Percentiles rank a stretch among this genome's conserved stretches.
Conservation (phyloP, 2,113 vertebrate species). For the Hyperopisus bebe region DNA sequence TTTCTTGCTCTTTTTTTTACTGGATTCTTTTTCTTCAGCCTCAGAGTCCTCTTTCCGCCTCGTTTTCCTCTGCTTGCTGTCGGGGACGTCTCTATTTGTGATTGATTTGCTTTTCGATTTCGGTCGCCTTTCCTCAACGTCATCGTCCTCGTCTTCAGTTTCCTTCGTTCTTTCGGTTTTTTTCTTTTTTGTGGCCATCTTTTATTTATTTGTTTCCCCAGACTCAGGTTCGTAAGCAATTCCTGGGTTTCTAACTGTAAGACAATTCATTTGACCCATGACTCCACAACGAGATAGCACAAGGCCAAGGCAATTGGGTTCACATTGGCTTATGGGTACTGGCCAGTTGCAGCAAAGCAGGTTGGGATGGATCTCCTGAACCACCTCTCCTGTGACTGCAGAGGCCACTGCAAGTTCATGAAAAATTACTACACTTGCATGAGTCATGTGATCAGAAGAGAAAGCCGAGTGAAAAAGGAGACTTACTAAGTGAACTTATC, state of each 20-base stretch:
- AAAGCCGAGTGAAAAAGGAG: constrained; percentile 75
- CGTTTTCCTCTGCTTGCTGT: constrained; percentile 42
- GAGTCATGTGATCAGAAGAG: constrained; percentile 62
- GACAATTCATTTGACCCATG: constrained; percentile 62
- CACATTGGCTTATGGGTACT: constrained; percentile 18
- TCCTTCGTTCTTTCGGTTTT: constrained; percentile 55
- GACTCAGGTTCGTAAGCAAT: constrained; percentile 52
- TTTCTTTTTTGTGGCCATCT: constrained; percentile 75
- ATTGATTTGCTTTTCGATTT: constrained; percentile 40
- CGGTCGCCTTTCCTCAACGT: constrained; percentile 50
- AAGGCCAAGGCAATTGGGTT: constrained; percentile 19
- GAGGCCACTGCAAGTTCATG: constrained; percentile 60
- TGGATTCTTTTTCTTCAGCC: constrained; percentile 19
- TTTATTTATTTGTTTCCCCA: constrained; percentile 75
- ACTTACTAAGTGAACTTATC: constrained; percentile 64
- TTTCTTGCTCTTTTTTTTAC: constrained; percentile 37
- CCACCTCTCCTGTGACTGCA: constrained; percentile 32
- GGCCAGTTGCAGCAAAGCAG: constrained; percentile 24
- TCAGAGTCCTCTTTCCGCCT: constrained; percentile 28
- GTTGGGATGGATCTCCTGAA: constrained; percentile 22
- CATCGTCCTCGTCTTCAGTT: constrained; percentile 60
- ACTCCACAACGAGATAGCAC: constrained; percentile 29
- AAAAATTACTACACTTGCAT: constrained; percentile 66
- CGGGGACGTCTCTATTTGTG: constrained; percentile 31
- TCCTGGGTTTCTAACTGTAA: constrained; percentile 57